phyloP scores from a whole-genome alignment of 2,888 invertebrate genomes.

The Melangyna quadrimaculata region DNA sequence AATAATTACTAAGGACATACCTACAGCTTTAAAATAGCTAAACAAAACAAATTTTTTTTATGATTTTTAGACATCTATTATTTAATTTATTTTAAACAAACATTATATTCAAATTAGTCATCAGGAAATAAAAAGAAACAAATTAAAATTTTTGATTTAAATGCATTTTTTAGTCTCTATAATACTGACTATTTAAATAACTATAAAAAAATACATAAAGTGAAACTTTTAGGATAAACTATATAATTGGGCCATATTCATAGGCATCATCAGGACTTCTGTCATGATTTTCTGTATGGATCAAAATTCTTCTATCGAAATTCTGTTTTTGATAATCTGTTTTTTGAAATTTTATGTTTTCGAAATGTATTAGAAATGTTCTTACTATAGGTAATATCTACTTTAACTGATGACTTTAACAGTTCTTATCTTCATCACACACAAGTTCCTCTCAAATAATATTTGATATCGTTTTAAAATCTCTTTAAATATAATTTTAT shows the following conservation, averaged over 20 bases:
- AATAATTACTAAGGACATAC: no score
- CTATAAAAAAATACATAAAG: background rate
- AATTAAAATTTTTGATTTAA: background rate
- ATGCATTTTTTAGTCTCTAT: background rate
- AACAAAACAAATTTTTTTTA: background rate
- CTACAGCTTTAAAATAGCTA: background rate
- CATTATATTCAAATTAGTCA: background rate
- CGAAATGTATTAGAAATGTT: background rate
- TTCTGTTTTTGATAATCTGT: slow-evolving; percentile 5
- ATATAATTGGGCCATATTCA: slow-evolving; percentile 26
- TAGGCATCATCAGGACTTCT: background rate
- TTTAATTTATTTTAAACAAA: background rate
- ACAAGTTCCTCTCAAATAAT: background rate
- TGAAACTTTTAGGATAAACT: background rate
- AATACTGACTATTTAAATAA: background rate
- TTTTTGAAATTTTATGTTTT: background rate
- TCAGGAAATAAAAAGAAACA: background rate
- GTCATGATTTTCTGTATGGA: slow-evolving; percentile 8
- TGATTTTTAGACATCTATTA: background rate
- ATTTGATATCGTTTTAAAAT: background rate
- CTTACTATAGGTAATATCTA: background rate
- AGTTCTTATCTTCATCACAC: background rate
- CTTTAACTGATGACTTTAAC: background rate
- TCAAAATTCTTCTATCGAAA: slow-evolving; percentile 23
- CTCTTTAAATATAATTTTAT: background rate